Base-by-base conservation (phyloP, 2,113 vertebrate genomes). In the Dasyornis broadbenti region DNA sequence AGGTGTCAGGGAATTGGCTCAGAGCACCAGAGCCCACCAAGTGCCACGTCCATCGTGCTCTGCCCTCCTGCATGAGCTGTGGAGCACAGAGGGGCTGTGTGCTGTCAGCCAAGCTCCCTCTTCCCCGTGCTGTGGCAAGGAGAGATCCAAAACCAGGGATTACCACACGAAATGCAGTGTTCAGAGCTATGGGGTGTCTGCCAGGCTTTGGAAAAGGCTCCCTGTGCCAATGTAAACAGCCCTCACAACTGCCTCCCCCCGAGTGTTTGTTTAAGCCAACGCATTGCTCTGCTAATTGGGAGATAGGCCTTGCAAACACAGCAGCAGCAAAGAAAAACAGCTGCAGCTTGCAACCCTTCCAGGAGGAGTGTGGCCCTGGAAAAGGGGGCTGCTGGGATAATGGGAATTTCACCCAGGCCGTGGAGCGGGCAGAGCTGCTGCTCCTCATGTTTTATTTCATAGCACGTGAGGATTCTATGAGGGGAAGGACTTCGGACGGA, bases 271-370 rank as follows among this genome's bases (percentile, higher is more conserved):
- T 98, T 97, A 98, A 98, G 95, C 97, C 98, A 96, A 96, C 97
- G 96, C 98, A 96, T 97, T 97, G 98, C 98, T 98, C 96, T 96
- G 97, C 97, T 98, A 97, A 98, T 98, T 98, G 98, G 97, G 98
- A 98, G 98, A 98, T 66, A 96, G 97, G 96, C 97, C 97, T 97
- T 98, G 97, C 98, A 97, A 98, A 97, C 97, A 94, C 97, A 82
- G 91, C 50, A 42, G 90, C 11, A 28, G 97, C 98, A 97, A 97
- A 97, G 91, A 95, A 94, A 96, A 96, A 80, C 97, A 97, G 97
- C 96, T 96, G 92, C 84, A 96, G 93, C 90, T 60, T 33, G 60
- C 75, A 83, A 78, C 56, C 71, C 85, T 71, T 53, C 13, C 2
- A 47, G 86, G 63, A 50, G 60, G 56, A 73, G 22, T 2, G 28